Evolutionary conservation across 30 jellyfish, hydroid and myxozoan species (phyloP).

Genomic region (Rhopilema esculentum): DNA sequence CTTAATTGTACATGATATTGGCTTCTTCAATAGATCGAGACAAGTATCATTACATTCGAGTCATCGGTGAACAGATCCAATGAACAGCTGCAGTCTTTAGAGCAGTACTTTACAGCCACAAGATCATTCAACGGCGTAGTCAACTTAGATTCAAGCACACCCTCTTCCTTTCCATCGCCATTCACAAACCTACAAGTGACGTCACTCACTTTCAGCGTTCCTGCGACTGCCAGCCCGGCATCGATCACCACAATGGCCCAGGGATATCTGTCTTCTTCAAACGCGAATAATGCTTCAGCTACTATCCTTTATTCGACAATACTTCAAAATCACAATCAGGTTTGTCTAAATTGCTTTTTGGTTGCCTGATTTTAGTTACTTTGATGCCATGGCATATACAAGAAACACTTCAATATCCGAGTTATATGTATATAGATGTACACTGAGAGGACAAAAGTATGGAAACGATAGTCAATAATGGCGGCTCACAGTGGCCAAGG

Average conservation of each 20-base stretch:
- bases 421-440: too few species aligned
- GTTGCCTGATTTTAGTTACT: background rate
- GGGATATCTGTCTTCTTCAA: constrained; percentile 72
- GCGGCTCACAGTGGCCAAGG: too few species aligned
- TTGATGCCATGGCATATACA: too few species aligned
- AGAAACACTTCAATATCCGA: too few species aligned
- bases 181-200: constrained; percentile 67
- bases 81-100: constrained; percentile 53
- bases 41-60: constrained; percentile 78
- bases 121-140: constrained; percentile 84
- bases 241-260: constrained; percentile 87
- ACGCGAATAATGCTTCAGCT: constrained; percentile 77
- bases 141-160: constrained; percentile 68
- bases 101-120: constrained; percentile 69
- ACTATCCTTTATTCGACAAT: constrained; percentile 66
- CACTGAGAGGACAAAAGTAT: too few species aligned
- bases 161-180: constrained; percentile 84
- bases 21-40: constrained; percentile 81
- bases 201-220: constrained; percentile 42
- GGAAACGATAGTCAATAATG: too few species aligned
- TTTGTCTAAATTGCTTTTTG: constrained; percentile 19
- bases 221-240: constrained; percentile 78
- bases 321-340: constrained; percentile 73
- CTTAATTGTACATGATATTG: too few species aligned
- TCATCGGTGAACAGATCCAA: constrained; percentile 59